Percentiles rank a stretch among this genome's conserved stretches.
Conservation (phyloP, 2,113 vertebrate species). For the Collichthys lucidus region DNA sequence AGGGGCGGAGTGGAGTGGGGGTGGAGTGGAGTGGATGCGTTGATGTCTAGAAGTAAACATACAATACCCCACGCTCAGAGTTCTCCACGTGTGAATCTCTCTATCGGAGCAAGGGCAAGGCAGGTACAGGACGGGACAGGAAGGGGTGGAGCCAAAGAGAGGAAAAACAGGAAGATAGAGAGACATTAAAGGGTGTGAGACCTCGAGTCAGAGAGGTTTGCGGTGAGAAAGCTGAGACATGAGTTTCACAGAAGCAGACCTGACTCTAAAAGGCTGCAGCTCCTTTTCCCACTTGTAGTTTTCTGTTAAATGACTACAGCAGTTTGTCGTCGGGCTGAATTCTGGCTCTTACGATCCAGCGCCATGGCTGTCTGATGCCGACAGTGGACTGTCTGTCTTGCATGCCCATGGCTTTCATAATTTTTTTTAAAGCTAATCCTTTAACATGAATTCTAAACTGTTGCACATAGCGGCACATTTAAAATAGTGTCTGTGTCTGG, state of each 20-base stretch:
- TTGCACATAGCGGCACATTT: not conserved
- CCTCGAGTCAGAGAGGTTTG: slow-evolving; percentile 63
- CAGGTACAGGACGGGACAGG: slow-evolving; percentile 75
- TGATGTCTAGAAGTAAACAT: slow-evolving; percentile 84
- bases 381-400: not conserved
- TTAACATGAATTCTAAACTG: not conserved
- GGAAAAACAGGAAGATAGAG: slow-evolving; percentile 80
- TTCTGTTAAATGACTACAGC: not conserved
- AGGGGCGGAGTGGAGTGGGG: slow-evolving; percentile 45
- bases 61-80: slow-evolving; percentile 88
- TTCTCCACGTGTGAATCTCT: slow-evolving; percentile 89
- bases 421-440: not conserved
- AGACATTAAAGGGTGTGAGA: slow-evolving; percentile 80
- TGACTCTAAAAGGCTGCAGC: not conserved
- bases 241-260: not conserved
- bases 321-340: not conserved
- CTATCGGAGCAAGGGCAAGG: slow-evolving; percentile 82
- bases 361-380: slow-evolving; percentile 1
- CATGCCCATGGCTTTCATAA: too few species aligned
- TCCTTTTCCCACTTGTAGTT: not conserved
- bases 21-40: slow-evolving; percentile 51
- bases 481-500: not conserved
- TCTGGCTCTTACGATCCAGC: not conserved
- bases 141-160: slow-evolving; percentile 78
- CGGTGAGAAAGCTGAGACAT: slow-evolving; percentile 42